Conservation (phyloP, 2,797 vertebrate genomes). For the Sebastes elongatus region DNA sequence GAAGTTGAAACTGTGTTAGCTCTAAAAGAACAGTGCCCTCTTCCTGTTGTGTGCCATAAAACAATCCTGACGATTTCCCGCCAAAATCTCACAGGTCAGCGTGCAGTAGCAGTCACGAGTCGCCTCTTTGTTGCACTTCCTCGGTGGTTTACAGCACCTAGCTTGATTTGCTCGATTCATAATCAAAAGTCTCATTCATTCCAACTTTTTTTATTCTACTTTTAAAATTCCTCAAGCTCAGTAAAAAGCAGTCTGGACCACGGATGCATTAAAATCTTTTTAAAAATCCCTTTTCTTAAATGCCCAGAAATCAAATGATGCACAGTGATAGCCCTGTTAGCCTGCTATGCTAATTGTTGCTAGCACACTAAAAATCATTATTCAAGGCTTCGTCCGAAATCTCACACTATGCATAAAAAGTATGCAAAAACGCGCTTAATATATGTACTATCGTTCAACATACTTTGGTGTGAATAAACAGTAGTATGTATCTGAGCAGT, state of each 20-base stretch:
- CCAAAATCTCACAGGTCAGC: neutral
- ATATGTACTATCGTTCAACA: too few species aligned
- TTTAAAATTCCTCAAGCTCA: neutral
- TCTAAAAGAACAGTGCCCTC: neutral
- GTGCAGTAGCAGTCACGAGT: neutral
- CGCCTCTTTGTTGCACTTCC: neutral
- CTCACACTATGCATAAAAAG: too few species aligned
- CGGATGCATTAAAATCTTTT: neutral
- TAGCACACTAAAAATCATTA: neutral
- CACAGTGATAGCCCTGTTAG: constrained; percentile 35
- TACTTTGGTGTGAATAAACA: too few species aligned
- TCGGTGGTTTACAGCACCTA: neutral
- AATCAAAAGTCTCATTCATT: neutral
- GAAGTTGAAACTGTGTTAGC: neutral
- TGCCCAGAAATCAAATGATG: neutral
- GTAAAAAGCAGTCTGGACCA: constrained; percentile 1
- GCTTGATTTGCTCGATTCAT: neutral
- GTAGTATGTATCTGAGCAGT: too few species aligned
- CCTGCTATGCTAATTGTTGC: constrained; percentile 14
- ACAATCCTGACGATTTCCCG: neutral
- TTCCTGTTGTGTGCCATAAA: constrained; percentile 41
- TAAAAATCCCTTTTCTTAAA: constrained; percentile 1
- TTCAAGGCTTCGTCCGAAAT: neutral
- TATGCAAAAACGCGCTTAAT: too few species aligned
- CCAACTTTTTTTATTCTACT: constrained; percentile 9